Base-by-base conservation (phyloP, 2,797 vertebrate genomes). In the Microctenopoma lineatum region DNA sequence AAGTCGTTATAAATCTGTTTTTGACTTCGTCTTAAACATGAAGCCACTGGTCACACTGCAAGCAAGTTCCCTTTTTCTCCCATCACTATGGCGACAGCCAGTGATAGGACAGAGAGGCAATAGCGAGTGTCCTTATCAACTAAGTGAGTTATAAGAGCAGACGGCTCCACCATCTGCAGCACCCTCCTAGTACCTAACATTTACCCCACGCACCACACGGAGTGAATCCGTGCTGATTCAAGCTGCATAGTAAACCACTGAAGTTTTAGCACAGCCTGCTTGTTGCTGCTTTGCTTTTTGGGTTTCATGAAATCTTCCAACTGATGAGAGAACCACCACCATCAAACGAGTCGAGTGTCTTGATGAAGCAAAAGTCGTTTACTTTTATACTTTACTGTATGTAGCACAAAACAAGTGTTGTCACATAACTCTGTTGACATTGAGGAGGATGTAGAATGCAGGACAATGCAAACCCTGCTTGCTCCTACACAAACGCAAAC, bases 141-240 rank as follows among this genome's bases (percentile, higher is more conserved):
- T 66, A 63, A 75, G 52, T 87, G 76, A 91, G 79, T 90, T 85
- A 89, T 83, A 86, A 79, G 79, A 81, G 66, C 84, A 79, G 68
- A 82, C 58, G 46, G 78, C 75, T 75, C 62, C 70, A 74, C 84
- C 79, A 84, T 88, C 81, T 86, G 70, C 53, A 61, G 44, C 58
- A 60, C 34, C 50, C 26, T 66, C 42, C 34, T 9, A 53, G 58
- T 57, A 75, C 70, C 70, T 66, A 70, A 66, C 78, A 53, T 68
- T 67, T 38, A 67, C 54, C 11, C 55, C 51, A 60, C 0, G 0
- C 26, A 36, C 9, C 54, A 44, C 15, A n/a, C 36, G 15, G 45
- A 63, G 32, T 11, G 9, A 36, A 38, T 36, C 65, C 14, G 32
- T 9, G 14, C 39, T 41, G 21, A 12, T 44, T 14, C 4, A n/a